phyloP scores from a whole-genome alignment of 2,797 vertebrate species.

The Tympanoctomys barrerae region DNA sequence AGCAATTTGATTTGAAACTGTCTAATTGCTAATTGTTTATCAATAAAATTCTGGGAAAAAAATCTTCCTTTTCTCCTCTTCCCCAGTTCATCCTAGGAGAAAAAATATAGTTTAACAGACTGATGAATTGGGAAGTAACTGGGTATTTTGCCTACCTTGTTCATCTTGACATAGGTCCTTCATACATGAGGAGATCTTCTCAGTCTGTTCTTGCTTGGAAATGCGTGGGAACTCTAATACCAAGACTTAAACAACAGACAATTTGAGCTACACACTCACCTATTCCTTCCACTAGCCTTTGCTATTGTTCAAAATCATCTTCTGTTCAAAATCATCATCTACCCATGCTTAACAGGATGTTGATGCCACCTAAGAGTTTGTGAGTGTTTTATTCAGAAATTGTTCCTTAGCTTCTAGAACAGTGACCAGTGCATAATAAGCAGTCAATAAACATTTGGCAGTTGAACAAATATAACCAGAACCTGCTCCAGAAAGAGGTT shows the following conservation, averaged over 20 bases:
- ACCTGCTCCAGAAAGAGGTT: not conserved
- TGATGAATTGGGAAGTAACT: not conserved
- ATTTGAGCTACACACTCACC: not conserved
- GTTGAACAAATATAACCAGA: conserved; percentile 3
- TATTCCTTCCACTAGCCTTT: conserved; percentile 4
- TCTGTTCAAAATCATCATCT: too few species aligned
- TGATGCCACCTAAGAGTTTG: not conserved
- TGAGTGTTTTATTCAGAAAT: conserved; percentile 4
- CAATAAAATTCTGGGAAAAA: too few species aligned
- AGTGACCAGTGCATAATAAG: not conserved
- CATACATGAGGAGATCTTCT: accelerated
- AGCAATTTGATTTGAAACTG: too few species aligned
- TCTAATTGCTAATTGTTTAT: too few species aligned
- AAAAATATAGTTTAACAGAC: not conserved
- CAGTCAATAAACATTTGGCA: conserved; percentile 21
- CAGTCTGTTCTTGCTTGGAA: not conserved
- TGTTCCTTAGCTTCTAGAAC: conserved; percentile 2
- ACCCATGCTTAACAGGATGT: not conserved
- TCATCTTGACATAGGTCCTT: not conserved
- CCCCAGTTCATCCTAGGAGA: not conserved
- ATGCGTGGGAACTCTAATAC: not conserved
- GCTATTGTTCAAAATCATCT: not conserved
- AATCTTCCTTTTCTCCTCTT: not conserved
- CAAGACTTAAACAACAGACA: not conserved
- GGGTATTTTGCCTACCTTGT: not conserved